Conservation (phyloP, 35 echinoderm and acorn worm species). For the Eucidaris tribuloides region DNA sequence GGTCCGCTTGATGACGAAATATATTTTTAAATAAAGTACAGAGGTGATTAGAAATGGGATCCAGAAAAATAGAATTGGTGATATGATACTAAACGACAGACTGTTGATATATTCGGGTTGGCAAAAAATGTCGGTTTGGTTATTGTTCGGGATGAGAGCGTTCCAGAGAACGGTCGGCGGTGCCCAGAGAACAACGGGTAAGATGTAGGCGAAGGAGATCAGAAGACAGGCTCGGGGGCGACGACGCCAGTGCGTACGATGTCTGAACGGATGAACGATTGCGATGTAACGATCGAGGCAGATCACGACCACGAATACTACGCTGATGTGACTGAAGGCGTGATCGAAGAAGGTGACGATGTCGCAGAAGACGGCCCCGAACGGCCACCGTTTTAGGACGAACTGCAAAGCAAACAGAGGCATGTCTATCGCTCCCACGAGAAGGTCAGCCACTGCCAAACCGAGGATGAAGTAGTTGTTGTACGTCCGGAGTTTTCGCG, state of each 20-base stretch:
- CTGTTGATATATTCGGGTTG: conserved; percentile 30
- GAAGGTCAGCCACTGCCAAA: conserved; percentile 52
- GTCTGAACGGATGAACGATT: conserved; percentile 11
- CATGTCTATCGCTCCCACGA: conserved; percentile 49
- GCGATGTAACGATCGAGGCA: conserved; percentile 46
- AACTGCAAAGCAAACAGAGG: conserved; percentile 34
- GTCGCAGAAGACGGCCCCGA: conserved; percentile 12
- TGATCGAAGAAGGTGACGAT: conserved; percentile 41
- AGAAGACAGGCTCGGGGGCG: background rate
- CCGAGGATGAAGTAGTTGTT: conserved; percentile 70
- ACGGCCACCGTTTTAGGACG: conserved; percentile 24
- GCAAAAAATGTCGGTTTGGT: background rate
- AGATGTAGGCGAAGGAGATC: conserved; percentile 12
- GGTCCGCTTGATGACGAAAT: background rate
- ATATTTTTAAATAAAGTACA: conserved; percentile 11
- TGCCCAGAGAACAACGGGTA: conserved; percentile 14
- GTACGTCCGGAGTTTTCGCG: conserved; percentile 31
- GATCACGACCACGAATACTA: conserved; percentile 16
- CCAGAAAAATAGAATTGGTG: conserved; percentile 46
- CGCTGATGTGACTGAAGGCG: conserved; percentile 32
- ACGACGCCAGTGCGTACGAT: conserved; percentile 28
- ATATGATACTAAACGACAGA: conserved; percentile 1
- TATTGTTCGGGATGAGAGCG: background rate
- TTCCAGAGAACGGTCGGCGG: conserved; percentile 34
- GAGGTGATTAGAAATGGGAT: conserved; percentile 11